Conservation (phyloP, 2,888 invertebrate genomes). For the Drosophila kokeensis region DNA sequence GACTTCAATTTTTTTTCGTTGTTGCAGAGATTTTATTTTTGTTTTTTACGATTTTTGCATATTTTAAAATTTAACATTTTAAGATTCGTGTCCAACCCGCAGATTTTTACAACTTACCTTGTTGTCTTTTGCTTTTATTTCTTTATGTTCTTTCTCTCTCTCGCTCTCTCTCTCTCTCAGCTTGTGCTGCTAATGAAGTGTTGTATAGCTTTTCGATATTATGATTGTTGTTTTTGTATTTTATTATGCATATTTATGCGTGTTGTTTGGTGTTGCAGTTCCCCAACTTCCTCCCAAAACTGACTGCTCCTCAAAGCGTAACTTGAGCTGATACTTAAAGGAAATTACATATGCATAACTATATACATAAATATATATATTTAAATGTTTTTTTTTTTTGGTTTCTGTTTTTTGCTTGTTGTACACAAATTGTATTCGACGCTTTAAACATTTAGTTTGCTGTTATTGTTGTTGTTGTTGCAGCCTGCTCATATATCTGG, state of each 20-base stretch:
- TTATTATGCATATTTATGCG: slow-evolving; percentile 67
- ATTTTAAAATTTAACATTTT: slow-evolving; percentile 65
- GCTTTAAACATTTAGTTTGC: slow-evolving; percentile 40
- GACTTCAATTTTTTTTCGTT: slow-evolving; percentile 22
- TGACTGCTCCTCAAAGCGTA: slow-evolving; percentile 36
- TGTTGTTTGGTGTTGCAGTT: slow-evolving; percentile 24
- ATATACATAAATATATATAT: slow-evolving; percentile 12
- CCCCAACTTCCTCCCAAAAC: slow-evolving; percentile 41
- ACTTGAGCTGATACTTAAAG: slow-evolving; percentile 48
- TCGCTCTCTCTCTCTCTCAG: background rate
- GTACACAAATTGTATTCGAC: slow-evolving; percentile 61
- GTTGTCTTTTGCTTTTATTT: slow-evolving; percentile 42
- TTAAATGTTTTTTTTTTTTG: slow-evolving; percentile 50
- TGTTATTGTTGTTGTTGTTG: slow-evolving; percentile 27
- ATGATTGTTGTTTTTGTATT: slow-evolving; percentile 16
- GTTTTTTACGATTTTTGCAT: slow-evolving; percentile 70
- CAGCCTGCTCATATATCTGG: slow-evolving; percentile 18
- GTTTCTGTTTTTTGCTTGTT: slow-evolving; percentile 43
- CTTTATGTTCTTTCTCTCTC: slow-evolving; percentile 1
- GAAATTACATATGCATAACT: slow-evolving; percentile 16
- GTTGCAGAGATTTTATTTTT: slow-evolving; percentile 44
- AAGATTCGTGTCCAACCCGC: slow-evolving; percentile 71
- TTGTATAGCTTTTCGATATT: slow-evolving; percentile 32
- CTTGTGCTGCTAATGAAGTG: slow-evolving; percentile 71
- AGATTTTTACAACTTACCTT: slow-evolving; percentile 67